phyloP scores from a whole-genome alignment of 2,797 vertebrate species.

The Macropodus opercularis region DNA sequence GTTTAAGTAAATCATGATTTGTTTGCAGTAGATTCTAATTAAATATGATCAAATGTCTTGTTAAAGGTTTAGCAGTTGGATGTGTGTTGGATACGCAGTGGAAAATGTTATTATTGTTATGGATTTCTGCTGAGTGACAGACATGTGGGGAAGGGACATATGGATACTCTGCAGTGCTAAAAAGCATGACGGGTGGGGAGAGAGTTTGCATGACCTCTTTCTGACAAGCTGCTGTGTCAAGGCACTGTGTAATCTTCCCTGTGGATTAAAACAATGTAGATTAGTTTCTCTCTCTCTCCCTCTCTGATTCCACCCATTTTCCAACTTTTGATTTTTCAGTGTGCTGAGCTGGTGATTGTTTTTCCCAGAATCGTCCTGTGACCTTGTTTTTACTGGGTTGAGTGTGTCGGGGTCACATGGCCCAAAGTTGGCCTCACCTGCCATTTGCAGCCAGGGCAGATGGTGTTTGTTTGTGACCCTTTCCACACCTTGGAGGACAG shows the following conservation, averaged over 20 bases:
- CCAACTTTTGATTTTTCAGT: slow-evolving; percentile 26
- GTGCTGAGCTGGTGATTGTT: slow-evolving; percentile 37
- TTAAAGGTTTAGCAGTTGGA: slow-evolving; percentile 1
- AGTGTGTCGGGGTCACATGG: slow-evolving; percentile 25
- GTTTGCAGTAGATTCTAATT: slow-evolving; percentile 20
- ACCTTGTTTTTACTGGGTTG: slow-evolving; percentile 52
- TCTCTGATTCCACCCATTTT: slow-evolving; percentile 11
- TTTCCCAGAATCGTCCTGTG: slow-evolving; percentile 34
- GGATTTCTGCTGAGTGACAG: slow-evolving; percentile 47
- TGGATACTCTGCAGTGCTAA: slow-evolving; percentile 73
- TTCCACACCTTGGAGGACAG: slow-evolving; percentile 68
- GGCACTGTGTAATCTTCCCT: slow-evolving; percentile 68
- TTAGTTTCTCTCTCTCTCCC: slow-evolving; percentile 28
- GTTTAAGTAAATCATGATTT: slow-evolving; percentile 38
- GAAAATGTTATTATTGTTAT: slow-evolving; percentile 32
- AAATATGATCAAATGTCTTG: slow-evolving; percentile 36
- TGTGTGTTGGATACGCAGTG: slow-evolving; percentile 1
- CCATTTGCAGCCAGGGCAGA: slow-evolving; percentile 61
- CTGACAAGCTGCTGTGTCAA: slow-evolving; percentile 71
- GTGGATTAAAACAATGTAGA: slow-evolving; percentile 76
- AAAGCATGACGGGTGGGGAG: slow-evolving; percentile 67
- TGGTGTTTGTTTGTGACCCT: slow-evolving; percentile 55
- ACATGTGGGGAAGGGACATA: slow-evolving; percentile 64
- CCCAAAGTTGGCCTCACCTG: slow-evolving; percentile 64
- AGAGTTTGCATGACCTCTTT: slow-evolving; percentile 72